These are phyloP conservation scores for Seriola aureovittata DNA, from an alignment of 2,113 vertebrate species.

Conservation along the genomic window DNA sequence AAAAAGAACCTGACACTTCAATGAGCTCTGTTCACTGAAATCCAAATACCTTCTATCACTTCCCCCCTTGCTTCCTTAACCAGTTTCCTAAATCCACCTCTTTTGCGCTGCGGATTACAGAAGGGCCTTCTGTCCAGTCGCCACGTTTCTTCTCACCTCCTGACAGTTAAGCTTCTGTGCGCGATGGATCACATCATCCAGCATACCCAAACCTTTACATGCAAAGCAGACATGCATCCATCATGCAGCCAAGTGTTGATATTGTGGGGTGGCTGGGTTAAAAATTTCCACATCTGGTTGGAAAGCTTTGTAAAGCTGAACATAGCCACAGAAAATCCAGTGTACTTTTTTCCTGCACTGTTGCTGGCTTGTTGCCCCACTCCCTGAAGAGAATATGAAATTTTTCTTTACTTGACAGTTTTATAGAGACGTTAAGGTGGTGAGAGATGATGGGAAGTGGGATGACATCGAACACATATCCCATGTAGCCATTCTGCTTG, in stretches of 20 bases:
- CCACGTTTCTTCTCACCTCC: background rate
- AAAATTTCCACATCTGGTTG: conserved; percentile 11
- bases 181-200: conserved; percentile 1
- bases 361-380: conserved; percentile 27
- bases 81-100: background rate
- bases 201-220: conserved; percentile 9
- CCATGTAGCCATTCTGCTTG: conserved; percentile 3
- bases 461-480: conserved; percentile 3
- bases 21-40: conserved; percentile 2
- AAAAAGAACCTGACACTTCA: background rate
- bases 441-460: too few species aligned
- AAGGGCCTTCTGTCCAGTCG: background rate
- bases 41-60: background rate
- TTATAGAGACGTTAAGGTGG: conserved; percentile 13
- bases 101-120: background rate
- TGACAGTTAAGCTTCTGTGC: background rate
- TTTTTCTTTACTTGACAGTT: conserved; percentile 19
- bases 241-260: conserved; percentile 13
- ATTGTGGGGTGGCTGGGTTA: background rate
- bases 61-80: background rate
- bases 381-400: conserved; percentile 27
- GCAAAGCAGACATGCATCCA: conserved; percentile 32
- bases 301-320: background rate
- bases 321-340: background rate
- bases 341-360: conserved; percentile 15